Evolutionary conservation across 2,888 invertebrate genomes (phyloP), one percentile per base, ranked within the genome.

Genomic region (Lochmaea capreae): DNA sequence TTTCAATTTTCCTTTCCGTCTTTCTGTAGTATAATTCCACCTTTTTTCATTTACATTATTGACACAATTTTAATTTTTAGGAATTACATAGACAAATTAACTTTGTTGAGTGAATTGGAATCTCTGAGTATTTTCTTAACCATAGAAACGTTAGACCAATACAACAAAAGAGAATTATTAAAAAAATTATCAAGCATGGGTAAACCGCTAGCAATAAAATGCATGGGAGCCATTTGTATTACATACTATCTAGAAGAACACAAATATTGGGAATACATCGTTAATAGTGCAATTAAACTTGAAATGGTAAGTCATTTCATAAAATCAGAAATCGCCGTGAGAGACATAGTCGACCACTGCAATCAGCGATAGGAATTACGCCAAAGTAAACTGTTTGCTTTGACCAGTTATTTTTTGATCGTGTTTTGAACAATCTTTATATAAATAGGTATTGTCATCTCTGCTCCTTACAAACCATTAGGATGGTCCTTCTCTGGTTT

Each of bases 141-240:
- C 43, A 66, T 84, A 1, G 78, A 81, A 22, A 75, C 77, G 4
- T 76, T 85, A 22, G 79, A 84, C 65, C 58, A 75, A 14, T 77
- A 74, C 42, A 82, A 82, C 43, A 85, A 84, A 67, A 81, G 79
- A 14, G 80, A 82, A 6, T 76, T 86, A 8, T 74, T 86, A 26
- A 82, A 80, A 59, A 79, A 82, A 67, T 74, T 86, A 18, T 79
- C 81, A n/a, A 73, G 81, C 57, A 74, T 81, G 4, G 77, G 73
- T 16, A 80, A 79, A 74, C 74, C 79, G 0, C 33, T 79, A 11
- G 77, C 79, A 12, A 68, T 85, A 39, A 82, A 83, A 77, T 79
- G 81, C 39, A 84, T 86, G 83, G 84, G 82, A 10, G 72, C 77
- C 39, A 71, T 85, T 67, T 85, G 85, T 74, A 82, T 82, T 26